phyloP scores from a whole-genome alignment of 2,113 vertebrate genomes.

The Phocoena phocoena region DNA sequence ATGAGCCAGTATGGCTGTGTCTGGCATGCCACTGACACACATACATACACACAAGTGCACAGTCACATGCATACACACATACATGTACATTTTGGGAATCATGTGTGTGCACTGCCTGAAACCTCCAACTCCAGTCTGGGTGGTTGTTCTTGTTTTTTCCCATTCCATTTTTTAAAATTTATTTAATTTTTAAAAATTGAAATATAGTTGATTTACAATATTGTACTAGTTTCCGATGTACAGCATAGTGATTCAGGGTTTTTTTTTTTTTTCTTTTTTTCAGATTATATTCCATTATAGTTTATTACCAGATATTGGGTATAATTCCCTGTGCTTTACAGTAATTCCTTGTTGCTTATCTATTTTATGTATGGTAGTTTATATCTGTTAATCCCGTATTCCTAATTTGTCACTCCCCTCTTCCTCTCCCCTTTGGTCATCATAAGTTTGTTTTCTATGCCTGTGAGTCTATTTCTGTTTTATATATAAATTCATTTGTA shows the following conservation, averaged over 20 bases:
- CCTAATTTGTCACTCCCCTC: not conserved
- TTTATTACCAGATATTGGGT: not conserved
- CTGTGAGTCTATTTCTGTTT: not conserved
- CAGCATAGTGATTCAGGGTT: not conserved
- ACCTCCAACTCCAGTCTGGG: fast-evolving
- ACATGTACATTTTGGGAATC: not conserved
- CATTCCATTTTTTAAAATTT: not conserved
- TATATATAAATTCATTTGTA: not conserved
- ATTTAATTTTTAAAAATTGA: not conserved
- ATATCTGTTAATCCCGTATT: not conserved
- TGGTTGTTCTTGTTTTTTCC: not conserved
- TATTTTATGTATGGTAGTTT: not conserved
- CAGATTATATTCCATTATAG: not conserved
- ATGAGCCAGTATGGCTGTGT: not conserved
- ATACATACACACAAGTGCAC: no score
- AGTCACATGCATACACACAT: not conserved
- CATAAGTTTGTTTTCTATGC: not conserved
- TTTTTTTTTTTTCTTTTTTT: not conserved
- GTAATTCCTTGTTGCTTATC: not conserved
- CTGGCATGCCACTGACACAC: not conserved
- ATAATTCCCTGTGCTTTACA: not conserved
- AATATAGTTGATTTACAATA: not conserved
- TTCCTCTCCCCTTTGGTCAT: not conserved
- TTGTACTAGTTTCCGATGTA: not conserved
- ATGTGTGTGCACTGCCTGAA: not conserved